phyloP scores from a whole-genome alignment of 2,797 vertebrate species.

The Poeciliopsis paucimaculata region DNA sequence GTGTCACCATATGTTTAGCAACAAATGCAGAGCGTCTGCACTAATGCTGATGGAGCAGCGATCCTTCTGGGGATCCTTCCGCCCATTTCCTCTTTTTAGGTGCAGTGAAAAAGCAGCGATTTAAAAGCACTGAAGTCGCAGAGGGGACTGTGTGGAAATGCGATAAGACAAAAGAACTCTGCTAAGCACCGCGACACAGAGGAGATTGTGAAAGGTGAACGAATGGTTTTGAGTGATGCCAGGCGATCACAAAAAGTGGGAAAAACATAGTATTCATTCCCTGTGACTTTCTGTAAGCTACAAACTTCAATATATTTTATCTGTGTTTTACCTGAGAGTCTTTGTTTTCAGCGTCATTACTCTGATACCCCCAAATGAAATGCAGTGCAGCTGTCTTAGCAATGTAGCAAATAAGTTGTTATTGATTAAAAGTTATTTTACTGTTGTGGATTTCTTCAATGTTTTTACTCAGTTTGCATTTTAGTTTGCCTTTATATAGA shows the following conservation, averaged over 20 bases:
- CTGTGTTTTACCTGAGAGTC: neutral
- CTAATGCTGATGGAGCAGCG: slow-evolving; percentile 69
- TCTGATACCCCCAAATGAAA: neutral
- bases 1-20: slow-evolving; percentile 11
- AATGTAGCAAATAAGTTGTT: neutral
- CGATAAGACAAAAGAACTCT: slow-evolving; percentile 67
- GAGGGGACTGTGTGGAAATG: slow-evolving; percentile 65
- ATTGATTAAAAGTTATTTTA: neutral
- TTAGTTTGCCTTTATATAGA: neutral
- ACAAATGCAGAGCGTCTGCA: slow-evolving; percentile 66
- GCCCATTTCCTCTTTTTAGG: slow-evolving; percentile 59
- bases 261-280: neutral
- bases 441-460: neutral
- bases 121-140: slow-evolving; percentile 59
- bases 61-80: slow-evolving; percentile 66
- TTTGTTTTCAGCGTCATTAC: neutral
- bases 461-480: neutral
- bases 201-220: slow-evolving; percentile 50
- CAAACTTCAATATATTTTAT: neutral
- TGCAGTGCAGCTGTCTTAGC: neutral
- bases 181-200: slow-evolving; percentile 45
- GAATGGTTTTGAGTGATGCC: slow-evolving; percentile 26
- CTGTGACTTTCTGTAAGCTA: neutral
- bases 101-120: slow-evolving; percentile 57
- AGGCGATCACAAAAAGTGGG: neutral